Base-by-base conservation (phyloP, 2,888 invertebrate species). In the Pachymerium ferrugineum region DNA sequence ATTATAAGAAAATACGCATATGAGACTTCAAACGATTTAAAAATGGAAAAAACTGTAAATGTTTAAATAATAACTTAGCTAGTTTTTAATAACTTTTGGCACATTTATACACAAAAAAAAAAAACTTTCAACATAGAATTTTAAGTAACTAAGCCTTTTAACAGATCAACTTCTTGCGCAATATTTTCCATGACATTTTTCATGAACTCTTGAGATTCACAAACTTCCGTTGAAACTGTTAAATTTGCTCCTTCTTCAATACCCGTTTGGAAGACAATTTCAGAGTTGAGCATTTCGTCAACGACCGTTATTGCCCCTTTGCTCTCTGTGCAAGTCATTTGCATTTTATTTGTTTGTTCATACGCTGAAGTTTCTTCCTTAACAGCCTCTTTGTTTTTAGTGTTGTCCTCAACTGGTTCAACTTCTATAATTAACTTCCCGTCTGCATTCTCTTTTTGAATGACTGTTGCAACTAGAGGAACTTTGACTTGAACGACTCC, bases 391-490 rank as follows among this genome's bases (percentile, higher is more conserved):
- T 16, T n/a, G 6, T 8, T 47, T 16, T 25, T 47, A 6, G 47
- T 22, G 16, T 42, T 42, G n/a, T 42, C 42, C 3, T 54, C 74
- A 14, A 74, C 67, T n/a, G 74, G 70, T 54, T 76, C 76, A 22
- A 76, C 73, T 0, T 84, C 77, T 33, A 87, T 83, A 69, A 83
- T 85, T 70, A 86, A 83, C 68, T 85, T 83, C 0, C 87, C 87
- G 12, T 85, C 85, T 1, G 82, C 78, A 67, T 83, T 83, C 68
- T 87, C 81, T 77, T 82, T 83, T 70, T 88, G 87, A 0, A 86
- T 85, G 12, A 88, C 86, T 0, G 86, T 87, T 0, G 88, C 88
- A 0, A 88, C 88, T 4, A 88, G 87, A 0, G 88, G 88, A 1
- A 88, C 87, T 76, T 78, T 47, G 1, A 74, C 30, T 73, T 75